Base-by-base conservation (phyloP, 2,113 vertebrate species). In the Mastomys natalensis region DNA sequence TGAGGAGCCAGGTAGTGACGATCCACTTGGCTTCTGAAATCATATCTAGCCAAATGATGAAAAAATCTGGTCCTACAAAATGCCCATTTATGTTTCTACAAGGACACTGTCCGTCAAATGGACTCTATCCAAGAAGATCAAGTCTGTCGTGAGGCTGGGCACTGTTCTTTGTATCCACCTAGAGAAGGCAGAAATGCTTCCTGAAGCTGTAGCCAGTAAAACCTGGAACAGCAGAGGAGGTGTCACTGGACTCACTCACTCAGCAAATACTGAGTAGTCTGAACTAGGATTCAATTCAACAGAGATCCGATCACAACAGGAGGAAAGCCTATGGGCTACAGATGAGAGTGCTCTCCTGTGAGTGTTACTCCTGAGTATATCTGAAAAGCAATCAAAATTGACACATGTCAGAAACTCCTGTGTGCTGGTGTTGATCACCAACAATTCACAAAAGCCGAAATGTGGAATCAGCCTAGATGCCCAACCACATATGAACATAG, bases 21-120 rank as follows among this genome's bases (percentile, higher is more conserved):
- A 12, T 24, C 62, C 19, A 58, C 60, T 53, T 92, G 80, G 74
- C 60, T 93, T 94, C 55, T 76, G 34, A 84, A 82, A 85, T 51
- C 62, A 7, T 2, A 7, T 81, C 85, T 72, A 87, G 29, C 22
- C 73, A 58, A 10, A 10, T 51, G 45, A 58, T 26, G 7, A 16
- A 64, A 87, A 91, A 89, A 31, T 55, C 72, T 91, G 78, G 45
- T 84, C 48, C 80, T 66, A 7, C 37, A 4, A 34, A 31, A 31
- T 15, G 16, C 1, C 26, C 45, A 26, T 3, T 4, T n/a, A 73
- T 24, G 68, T 58, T 93, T 66, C 91, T 78, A 48, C 3, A 24
- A 51, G 40, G 34, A 11, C n/a, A 29, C 13, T 73, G 31, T 72
- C 37, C 43, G 34, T 51, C 82, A 73, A 26, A 90, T 11, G 26